Evolutionary conservation across 1,140 invertebrate species (phyloP).

Genomic region (Agrilus planipennis): DNA sequence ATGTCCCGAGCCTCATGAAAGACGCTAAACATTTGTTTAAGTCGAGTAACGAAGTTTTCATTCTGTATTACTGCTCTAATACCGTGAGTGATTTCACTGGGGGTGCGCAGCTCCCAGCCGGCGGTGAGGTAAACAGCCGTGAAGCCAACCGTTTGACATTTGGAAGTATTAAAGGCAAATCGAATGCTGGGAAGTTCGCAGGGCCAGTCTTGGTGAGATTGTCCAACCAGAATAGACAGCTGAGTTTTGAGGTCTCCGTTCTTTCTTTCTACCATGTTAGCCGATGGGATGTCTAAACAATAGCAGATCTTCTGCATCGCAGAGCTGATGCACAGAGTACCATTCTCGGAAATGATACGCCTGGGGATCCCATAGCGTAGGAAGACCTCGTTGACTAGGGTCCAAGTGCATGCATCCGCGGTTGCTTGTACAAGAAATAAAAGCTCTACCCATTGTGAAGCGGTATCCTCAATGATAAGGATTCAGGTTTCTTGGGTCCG

Average conservation of each 20-base stretch:
- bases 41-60: slow-evolving; percentile 3
- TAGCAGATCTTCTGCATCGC: slow-evolving; percentile 3
- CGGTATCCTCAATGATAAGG: slow-evolving; percentile 25
- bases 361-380: no score
- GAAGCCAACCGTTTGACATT: background rate
- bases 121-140: background rate
- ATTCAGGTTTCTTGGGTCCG: slow-evolving; percentile 18
- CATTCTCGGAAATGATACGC: slow-evolving; percentile 2
- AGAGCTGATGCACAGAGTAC: background rate
- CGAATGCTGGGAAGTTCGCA: slow-evolving; percentile 25
- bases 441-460: slow-evolving; percentile 28
- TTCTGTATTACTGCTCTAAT: background rate
- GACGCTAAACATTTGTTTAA: no score
- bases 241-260: no score
- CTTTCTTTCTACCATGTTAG: no score
- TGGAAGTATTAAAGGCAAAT: slow-evolving; percentile 6
- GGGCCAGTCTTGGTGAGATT: slow-evolving; percentile 4
- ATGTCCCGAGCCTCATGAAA: no score
- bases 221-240: background rate
- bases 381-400: slow-evolving; percentile 7
- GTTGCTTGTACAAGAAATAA: slow-evolving; percentile 23
- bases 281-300: background rate
- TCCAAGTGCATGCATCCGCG: slow-evolving; percentile 17
- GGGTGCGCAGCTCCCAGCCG: background rate
- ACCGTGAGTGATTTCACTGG: background rate